Conservation (phyloP, 2,113 vertebrate genomes). For the Brachypteracias leptosomus region DNA sequence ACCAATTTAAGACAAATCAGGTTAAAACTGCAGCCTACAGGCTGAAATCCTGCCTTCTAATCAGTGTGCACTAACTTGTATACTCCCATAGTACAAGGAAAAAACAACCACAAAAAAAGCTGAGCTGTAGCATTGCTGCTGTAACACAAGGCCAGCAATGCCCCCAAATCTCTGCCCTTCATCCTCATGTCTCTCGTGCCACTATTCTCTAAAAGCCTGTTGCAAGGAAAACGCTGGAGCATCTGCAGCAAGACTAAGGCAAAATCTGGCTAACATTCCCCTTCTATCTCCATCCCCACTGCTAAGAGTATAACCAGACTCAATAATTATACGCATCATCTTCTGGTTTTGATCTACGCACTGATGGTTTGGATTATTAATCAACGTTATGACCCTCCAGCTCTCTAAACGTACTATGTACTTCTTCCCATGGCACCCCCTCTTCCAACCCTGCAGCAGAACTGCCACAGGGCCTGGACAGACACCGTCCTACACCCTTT, state of each 20-base stretch:
- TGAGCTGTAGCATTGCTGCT: accelerated
- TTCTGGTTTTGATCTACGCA: slow-evolving; percentile 28
- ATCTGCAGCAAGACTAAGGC: not conserved
- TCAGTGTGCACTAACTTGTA: not conserved
- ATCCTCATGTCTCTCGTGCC: not conserved
- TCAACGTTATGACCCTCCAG: not conserved
- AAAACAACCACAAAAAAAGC: not conserved
- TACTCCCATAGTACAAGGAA: not conserved
- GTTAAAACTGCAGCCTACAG: slow-evolving; percentile 51
- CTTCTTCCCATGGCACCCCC: not conserved
- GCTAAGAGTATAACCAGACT: not conserved
- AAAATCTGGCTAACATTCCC: not conserved
- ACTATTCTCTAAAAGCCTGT: not conserved
- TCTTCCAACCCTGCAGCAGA: not conserved
- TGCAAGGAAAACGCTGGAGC: not conserved
- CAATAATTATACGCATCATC: not conserved
- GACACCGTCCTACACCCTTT: not conserved
- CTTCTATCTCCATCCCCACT: not conserved
- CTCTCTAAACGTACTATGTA: not conserved
- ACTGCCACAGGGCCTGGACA: not conserved
- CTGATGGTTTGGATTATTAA: slow-evolving; percentile 1
- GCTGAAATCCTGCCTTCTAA: slow-evolving; percentile 22
- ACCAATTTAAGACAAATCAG: slow-evolving; percentile 43
- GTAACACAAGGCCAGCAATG: not conserved
- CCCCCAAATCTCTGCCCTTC: not conserved